Conservation (phyloP, 2,797 vertebrate genomes). For the Ceryle rudis region DNA sequence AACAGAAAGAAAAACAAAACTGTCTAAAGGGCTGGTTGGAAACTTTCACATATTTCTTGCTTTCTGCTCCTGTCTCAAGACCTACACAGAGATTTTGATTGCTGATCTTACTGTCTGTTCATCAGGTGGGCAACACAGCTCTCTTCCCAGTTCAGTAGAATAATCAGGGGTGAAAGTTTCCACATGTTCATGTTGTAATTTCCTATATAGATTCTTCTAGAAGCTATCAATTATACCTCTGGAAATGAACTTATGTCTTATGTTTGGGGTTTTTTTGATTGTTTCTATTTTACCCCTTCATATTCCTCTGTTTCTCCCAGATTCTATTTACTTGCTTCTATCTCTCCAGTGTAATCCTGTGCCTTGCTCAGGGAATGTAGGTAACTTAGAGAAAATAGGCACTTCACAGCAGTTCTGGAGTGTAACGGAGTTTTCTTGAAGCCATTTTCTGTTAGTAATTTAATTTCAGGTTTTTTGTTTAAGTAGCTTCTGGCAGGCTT, state of each 20-base stretch:
- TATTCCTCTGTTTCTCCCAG: not conserved
- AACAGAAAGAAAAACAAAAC: not conserved
- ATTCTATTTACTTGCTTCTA: not conserved
- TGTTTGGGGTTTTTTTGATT: not conserved
- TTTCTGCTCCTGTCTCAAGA: not conserved
- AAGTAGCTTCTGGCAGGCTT: not conserved
- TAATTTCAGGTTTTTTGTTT: not conserved
- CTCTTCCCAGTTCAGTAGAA: not conserved
- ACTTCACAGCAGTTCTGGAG: not conserved
- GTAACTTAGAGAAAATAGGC: not conserved
- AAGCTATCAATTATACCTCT: not conserved
- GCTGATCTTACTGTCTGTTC: not conserved
- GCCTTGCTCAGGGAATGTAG: not conserved
- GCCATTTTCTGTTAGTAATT: not conserved
- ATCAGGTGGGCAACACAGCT: not conserved
- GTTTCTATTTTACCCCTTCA: not conserved
- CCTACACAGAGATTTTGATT: not conserved
- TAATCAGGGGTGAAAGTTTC: rapidly evolving
- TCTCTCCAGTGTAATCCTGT: not conserved
- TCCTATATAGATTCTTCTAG: not conserved
- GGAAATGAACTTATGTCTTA: not conserved
- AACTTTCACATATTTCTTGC: not conserved
- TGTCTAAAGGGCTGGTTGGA: not conserved
- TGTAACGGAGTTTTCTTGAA: not conserved
- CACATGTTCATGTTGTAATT: not conserved